These are phyloP conservation scores for Octomys mimax DNA, from an alignment of 2,797 vertebrate species.

Conservation along the genomic window DNA sequence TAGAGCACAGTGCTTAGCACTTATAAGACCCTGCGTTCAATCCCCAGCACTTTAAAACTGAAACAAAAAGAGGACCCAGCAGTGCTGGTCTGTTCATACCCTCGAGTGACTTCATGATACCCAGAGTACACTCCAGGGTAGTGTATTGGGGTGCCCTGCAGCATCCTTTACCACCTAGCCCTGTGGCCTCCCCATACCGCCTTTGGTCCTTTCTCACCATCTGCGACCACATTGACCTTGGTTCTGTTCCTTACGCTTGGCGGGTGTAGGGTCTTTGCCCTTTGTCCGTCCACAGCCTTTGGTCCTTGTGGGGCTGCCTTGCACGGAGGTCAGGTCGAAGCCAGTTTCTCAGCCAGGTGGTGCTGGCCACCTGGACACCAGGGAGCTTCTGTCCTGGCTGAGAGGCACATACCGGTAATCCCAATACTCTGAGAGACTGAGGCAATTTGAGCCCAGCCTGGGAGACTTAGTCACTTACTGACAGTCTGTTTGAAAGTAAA, in stretches of 20 bases:
- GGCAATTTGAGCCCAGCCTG: not conserved
- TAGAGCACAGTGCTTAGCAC: not conserved
- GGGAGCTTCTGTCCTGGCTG: not conserved
- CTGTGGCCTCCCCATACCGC: rapidly evolving
- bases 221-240: not conserved
- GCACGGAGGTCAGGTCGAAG: not conserved
- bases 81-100: not conserved
- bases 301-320: not conserved
- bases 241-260: not conserved
- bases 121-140: not conserved
- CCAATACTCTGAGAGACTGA: not conserved
- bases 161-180: not conserved
- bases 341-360: not conserved
- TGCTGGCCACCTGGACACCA: rapidly evolving
- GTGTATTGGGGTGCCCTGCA: not conserved
- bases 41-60: not conserved
- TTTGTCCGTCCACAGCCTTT: not conserved
- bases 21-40: not conserved
- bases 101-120: not conserved
- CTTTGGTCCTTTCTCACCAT: not conserved
- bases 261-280: not conserved
- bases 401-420: not conserved
- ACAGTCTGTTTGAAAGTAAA: not conserved
- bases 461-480: not conserved
- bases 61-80: not conserved